phyloP scores from a whole-genome alignment of 92 coral and sea anemone species.

The Paramuricea clavata region DNA sequence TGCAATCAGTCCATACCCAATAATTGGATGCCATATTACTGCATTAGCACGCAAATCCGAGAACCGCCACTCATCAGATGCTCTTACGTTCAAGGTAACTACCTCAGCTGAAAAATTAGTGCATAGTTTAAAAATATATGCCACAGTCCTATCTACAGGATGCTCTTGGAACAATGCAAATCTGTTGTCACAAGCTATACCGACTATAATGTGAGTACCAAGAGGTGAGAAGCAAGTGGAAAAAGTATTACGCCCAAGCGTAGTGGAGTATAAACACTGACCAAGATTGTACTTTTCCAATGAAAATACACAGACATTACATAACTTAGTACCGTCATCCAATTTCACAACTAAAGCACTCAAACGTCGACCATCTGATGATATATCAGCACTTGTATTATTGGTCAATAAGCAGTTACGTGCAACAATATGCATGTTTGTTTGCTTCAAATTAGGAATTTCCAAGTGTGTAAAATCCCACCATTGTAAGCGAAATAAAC shows the following conservation, averaged over 20 bases:
- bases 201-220: conserved; percentile 82
- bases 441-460: conserved; percentile 76
- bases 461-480: conserved; percentile 84
- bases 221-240: conserved; percentile 89
- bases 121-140: conserved; percentile 85
- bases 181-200: conserved; percentile 85
- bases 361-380: conserved; percentile 83
- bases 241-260: conserved; percentile 89
- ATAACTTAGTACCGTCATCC: conserved; percentile 81
- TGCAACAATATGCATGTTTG: conserved; percentile 70
- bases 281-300: conserved; percentile 75
- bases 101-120: not conserved
- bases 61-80: conserved; percentile 7
- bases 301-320: conserved; percentile 84
- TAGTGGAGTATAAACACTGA: conserved; percentile 85
- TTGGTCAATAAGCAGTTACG: conserved; percentile 91
- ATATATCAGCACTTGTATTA: conserved; percentile 88
- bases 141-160: conserved; percentile 64
- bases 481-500: conserved; percentile 88
- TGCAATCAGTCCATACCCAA: conserved; percentile 90
- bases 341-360: conserved; percentile 90
- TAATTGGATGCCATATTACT: conserved; percentile 94
- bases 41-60: conserved; percentile 84
- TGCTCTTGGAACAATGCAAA: conserved; percentile 14
- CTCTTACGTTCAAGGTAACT: not conserved